These are phyloP conservation scores for Haemorhous mexicanus DNA, from an alignment of 2,113 vertebrate species.

Conservation along the genomic window DNA sequence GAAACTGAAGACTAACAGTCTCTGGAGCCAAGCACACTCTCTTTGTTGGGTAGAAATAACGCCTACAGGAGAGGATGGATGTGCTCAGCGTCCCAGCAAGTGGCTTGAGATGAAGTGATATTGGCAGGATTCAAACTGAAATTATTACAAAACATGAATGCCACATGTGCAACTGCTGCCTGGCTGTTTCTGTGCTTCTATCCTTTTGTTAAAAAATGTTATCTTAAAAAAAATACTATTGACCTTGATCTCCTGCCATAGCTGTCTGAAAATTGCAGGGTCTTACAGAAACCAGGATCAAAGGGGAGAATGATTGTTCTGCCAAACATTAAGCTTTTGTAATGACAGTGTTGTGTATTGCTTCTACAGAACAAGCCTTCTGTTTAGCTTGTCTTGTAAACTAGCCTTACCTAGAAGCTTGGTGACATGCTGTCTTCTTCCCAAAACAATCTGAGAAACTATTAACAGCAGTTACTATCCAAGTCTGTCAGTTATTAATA, in stretches of 20 bases:
- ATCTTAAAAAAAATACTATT: constrained; percentile 57
- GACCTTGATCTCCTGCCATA: constrained; percentile 56
- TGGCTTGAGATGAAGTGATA: constrained; percentile 64
- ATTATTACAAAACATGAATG: constrained; percentile 65
- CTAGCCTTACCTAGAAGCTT: constrained; percentile 23
- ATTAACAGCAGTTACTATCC: background rate
- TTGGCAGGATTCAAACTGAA: constrained; percentile 56
- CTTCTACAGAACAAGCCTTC: constrained; percentile 29
- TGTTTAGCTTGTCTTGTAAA: constrained; percentile 32
- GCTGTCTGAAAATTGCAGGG: constrained; percentile 56
- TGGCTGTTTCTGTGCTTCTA: constrained; percentile 40
- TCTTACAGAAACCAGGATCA: constrained; percentile 53
- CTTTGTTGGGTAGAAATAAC: constrained; percentile 65
- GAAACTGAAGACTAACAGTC: constrained; percentile 47
- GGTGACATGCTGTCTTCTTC: constrained; percentile 21
- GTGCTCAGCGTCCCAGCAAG: constrained; percentile 53
- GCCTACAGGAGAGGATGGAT: constrained; percentile 62
- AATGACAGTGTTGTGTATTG: constrained; percentile 8
- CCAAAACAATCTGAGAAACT: constrained; percentile 24
- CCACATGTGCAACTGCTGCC: constrained; percentile 61
- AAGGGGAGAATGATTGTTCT: constrained; percentile 44
- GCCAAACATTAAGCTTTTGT: constrained; percentile 41
- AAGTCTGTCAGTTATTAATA: constrained; percentile 25
- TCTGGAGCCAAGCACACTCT: constrained; percentile 56
- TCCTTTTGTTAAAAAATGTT: constrained; percentile 56